Evolutionary conservation across 2,797 vertebrate genomes (phyloP).

Genomic region (Anguilla pacifica): DNA sequence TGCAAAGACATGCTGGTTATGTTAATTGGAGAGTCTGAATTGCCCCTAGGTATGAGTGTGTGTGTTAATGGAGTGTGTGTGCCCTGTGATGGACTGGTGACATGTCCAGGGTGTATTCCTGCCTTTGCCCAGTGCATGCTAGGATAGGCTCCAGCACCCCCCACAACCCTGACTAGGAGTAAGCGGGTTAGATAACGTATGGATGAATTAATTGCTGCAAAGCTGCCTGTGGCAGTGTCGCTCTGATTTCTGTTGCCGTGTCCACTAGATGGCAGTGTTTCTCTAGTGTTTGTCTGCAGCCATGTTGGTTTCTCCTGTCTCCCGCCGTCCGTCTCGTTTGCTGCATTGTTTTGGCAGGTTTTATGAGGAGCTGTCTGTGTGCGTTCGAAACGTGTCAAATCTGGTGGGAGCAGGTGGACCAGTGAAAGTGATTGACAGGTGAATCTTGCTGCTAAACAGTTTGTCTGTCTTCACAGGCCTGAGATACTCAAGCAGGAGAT

Average conservation of each 20-base stretch:
- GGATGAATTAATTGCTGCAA: background rate
- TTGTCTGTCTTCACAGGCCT: slow-evolving; percentile 69
- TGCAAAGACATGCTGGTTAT: no score
- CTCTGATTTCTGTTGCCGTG: background rate
- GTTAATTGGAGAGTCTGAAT: background rate
- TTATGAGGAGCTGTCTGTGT: background rate
- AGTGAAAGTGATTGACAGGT: background rate
- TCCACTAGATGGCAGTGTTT: slow-evolving; percentile 46
- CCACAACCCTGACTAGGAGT: no score
- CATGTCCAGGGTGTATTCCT: no score
- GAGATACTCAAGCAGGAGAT: slow-evolving; percentile 98
- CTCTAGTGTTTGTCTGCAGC: background rate
- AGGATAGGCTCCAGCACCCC: no score
- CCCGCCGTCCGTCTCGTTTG: background rate
- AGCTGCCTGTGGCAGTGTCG: background rate
- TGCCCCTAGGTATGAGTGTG: no score
- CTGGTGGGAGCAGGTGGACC: background rate
- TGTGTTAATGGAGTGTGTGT: no score
- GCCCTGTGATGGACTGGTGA: no score
- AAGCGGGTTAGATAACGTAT: no score
- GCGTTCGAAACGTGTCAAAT: background rate
- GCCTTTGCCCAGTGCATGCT: no score
- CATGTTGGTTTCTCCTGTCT: background rate
- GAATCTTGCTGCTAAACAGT: background rate
- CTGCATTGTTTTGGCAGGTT: background rate